These are phyloP conservation scores for Drosophila kurseongensis DNA, from an alignment of 1,140 invertebrate species.

Conservation along the genomic window DNA sequence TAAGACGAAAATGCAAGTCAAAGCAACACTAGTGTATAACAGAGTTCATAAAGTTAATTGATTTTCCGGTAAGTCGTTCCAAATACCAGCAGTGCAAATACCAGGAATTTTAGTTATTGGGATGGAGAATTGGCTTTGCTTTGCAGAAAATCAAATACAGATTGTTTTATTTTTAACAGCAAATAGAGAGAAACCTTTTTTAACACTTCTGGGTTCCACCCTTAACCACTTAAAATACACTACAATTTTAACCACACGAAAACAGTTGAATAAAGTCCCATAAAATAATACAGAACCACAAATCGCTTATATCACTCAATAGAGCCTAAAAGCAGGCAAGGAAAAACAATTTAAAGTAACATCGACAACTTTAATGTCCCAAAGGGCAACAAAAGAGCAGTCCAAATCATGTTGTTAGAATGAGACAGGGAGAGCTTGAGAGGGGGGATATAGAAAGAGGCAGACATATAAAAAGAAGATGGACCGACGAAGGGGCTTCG, in stretches of 20 bases:
- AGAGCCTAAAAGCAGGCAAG: conserved; percentile 39
- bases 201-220: neutral
- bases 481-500: conserved; percentile 17
- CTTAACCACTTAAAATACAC: neutral
- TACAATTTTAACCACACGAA: conserved; percentile 6
- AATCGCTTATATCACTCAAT: conserved; percentile 39
- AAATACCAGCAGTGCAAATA: conserved; percentile 14
- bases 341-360: conserved; percentile 50
- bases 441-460: neutral
- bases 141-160: too few species aligned
- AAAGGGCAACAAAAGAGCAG: conserved; percentile 37
- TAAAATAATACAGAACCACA: conserved; percentile 40
- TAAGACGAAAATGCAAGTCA: conserved; percentile 35
- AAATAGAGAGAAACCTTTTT: neutral
- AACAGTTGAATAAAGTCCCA: conserved; percentile 20
- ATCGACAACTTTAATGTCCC: conserved; percentile 55
- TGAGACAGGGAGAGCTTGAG: neutral
- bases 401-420: conserved; percentile 9
- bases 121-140: neutral
- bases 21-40: conserved; percentile 57
- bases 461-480: conserved; percentile 13
- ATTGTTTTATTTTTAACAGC: neutral
- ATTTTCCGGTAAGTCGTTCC: conserved; percentile 27
- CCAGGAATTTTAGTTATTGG: neutral
- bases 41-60: conserved; percentile 73